Base-by-base conservation (phyloP, 2,888 invertebrate genomes). In the Cepaea hortensis region DNA sequence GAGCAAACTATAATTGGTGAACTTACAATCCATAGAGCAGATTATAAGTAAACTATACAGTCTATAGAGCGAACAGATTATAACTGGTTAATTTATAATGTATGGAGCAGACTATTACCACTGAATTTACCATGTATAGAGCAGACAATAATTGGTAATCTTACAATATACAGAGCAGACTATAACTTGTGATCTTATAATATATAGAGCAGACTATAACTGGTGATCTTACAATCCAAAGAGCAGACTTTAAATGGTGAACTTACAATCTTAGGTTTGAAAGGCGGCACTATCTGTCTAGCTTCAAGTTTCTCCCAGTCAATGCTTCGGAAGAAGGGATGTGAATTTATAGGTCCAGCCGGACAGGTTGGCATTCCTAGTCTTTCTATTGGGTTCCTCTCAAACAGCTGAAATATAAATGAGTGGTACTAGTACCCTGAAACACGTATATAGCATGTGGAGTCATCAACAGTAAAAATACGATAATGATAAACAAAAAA, bases 291-390 rank as follows among this genome's bases (percentile, higher is more conserved):
- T 72, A 99, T 95, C 93, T 97, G 97, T 90, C 98, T 96, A 88
- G 96, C 96, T 94, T 99, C 99, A 88, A 99, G 95, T 89, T 96
- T 96, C 89, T 97, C 96, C 99, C 99, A 99, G 92, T 97, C 96
- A 88, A 98, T 96, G 77, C 96, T 95, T 89, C 96, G 96, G 96
- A 99, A 99, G 96, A 99, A 99, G 82, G 97, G 96, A 94, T 99
- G 99, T 89, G 97, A 96, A 87, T 97, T 96, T 91, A 99, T 97
- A 93, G 98, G 97, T 75, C 98, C 98, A 91, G 97, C 96, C 90
- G 97, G 97, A 95, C 97, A 97, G 91, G 97, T 97, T 81, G 96
- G 96, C 94, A 97, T 97, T 73, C 98, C 98, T 89, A 99, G 95
- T 90, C 99, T 96, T 92, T 97, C 97, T 85, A 96, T 96, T 87